A percentile compares a stretch with the other conserved stretches of the same genome.
Evolutionary conservation across 2,888 invertebrate genomes (phyloP).

Genomic region (Ischnus inquisitorius): DNA sequence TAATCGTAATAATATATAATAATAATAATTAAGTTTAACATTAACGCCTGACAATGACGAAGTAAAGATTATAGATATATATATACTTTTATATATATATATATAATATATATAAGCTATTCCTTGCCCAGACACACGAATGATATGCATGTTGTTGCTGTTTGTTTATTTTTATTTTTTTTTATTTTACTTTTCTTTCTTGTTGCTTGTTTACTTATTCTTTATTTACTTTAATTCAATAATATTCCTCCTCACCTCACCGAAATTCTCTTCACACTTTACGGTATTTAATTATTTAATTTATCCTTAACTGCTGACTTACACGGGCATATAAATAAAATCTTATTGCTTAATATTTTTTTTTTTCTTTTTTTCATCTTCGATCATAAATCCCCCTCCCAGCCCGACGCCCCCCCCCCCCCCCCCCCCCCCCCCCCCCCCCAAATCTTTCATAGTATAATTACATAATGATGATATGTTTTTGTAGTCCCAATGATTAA

Average conservation of each 20-base stretch:
- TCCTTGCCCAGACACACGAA: slow-evolving; percentile 85
- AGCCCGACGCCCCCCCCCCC: neutral
- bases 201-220: slow-evolving; percentile 60
- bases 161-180: slow-evolving; percentile 66
- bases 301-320: slow-evolving; percentile 72
- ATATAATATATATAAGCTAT: slow-evolving; percentile 81
- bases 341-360: slow-evolving; percentile 84
- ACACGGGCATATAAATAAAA: slow-evolving; percentile 84
- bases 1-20: slow-evolving; percentile 73
- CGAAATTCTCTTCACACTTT: slow-evolving; percentile 59
- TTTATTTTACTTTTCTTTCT: slow-evolving; percentile 40
- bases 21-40: slow-evolving; percentile 80
- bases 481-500: slow-evolving; percentile 86
- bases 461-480: slow-evolving; percentile 84
- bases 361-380: slow-evolving; percentile 74
- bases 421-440: slow-evolving; percentile 18
- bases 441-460: slow-evolving; percentile 71
- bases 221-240: slow-evolving; percentile 37
- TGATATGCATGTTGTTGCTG: slow-evolving; percentile 84
- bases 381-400: slow-evolving; percentile 26
- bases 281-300: slow-evolving; percentile 66
- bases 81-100: slow-evolving; percentile 72
- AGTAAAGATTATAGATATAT: slow-evolving; percentile 82
- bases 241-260: slow-evolving; percentile 15
- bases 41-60: slow-evolving; percentile 84